Evolutionary conservation across 2,113 vertebrate genomes (phyloP), one percentile per base, ranked within the genome.

Genomic region (Rhizomys pruinosus): DNA sequence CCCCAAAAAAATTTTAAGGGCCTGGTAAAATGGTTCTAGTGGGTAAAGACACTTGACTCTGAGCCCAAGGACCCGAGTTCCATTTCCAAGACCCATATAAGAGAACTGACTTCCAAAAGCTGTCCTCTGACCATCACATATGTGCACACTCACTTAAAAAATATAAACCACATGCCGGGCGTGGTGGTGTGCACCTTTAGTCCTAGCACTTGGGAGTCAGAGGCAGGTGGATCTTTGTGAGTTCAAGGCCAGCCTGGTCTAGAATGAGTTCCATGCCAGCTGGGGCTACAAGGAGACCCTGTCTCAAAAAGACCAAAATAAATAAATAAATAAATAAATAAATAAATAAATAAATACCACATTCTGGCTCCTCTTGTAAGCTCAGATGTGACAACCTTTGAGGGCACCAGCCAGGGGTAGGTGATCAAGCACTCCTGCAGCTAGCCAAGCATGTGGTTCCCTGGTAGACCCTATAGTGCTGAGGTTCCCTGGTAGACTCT

Each of bases 381-480:
- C 27, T 17, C 52, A 71, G 17, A 25, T 9, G 34, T 84, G 47
- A 52, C 89, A 55, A 15, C 4, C n/a, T 37, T 7, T 72, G 29
- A 6, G 0, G 55, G 76, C 39, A 23, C 19, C 5, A 34, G 63
- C n/a, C 63, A 59, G 59, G 2, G 39, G 44, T 8, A 61, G 0
- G 34, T 64, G 63, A 29, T 52, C 47, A 66, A n/a, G 68, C 23
- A 5, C 20, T 25, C 3, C 63, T 52, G 13, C 29, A 64, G 25
- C 11, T 34, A 37, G 22, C 59, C 20, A 3, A 4, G 57, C 42
- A 12, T 0, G 0, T 25, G 0, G 5, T 10, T n/a, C n/a, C n/a
- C n/a, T n/a, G n/a, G n/a, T n/a, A n/a, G n/a, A n/a, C 52, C 78
- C n/a, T 42, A 1, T 1, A 16, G 29, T 1, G 7, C n/a, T 32